Percentiles rank a stretch among this genome's conserved stretches.
These are phyloP conservation scores for Philypnodon macrostomus DNA, from an alignment of 2,797 vertebrate species.

Conservation along the genomic window DNA sequence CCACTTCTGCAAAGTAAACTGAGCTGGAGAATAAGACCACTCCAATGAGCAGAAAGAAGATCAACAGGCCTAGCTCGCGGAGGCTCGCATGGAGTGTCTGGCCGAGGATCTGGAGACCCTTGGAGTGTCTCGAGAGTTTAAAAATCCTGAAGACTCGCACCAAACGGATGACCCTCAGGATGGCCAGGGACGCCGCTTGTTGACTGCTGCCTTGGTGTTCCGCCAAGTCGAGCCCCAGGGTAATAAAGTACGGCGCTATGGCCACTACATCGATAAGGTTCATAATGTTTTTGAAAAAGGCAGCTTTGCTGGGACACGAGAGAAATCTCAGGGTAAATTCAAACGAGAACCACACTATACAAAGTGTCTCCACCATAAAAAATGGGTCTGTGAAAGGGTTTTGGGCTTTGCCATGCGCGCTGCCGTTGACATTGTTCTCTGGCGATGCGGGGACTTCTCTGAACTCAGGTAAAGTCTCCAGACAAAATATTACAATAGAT, in stretches of 20 bases:
- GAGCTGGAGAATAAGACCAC: slow-evolving; percentile 94
- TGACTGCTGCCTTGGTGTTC: slow-evolving; percentile 84
- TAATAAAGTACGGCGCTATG: slow-evolving; percentile 91
- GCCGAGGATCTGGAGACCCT: slow-evolving; percentile 88
- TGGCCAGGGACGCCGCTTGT: slow-evolving; percentile 86
- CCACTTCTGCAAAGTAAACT: slow-evolving; percentile 91
- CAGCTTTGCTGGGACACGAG: slow-evolving; percentile 88
- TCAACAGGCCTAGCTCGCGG: slow-evolving; percentile 87
- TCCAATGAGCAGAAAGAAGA: slow-evolving; percentile 92
- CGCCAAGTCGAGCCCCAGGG: slow-evolving; percentile 84
- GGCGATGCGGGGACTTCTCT: slow-evolving; percentile 60
- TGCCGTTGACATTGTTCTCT: slow-evolving; percentile 51
- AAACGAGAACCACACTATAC: slow-evolving; percentile 93
- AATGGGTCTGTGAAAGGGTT: slow-evolving; percentile 89
- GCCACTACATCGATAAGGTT: slow-evolving; percentile 92
- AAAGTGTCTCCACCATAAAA: slow-evolving; percentile 90
- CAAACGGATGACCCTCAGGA: slow-evolving; percentile 88
- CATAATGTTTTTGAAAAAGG: slow-evolving; percentile 95
- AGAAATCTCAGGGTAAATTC: slow-evolving; percentile 90
- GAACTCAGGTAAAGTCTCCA: slow-evolving; percentile 93
- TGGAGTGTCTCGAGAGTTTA: slow-evolving; percentile 91
- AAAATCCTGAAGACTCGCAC: slow-evolving; percentile 90
- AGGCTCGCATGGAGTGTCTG: slow-evolving; percentile 89
- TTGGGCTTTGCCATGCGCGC: slow-evolving; percentile 19
- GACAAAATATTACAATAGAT: slow-evolving; percentile 91